phyloP scores from a whole-genome alignment of 2,888 invertebrate genomes.

The Cantharis rustica region DNA sequence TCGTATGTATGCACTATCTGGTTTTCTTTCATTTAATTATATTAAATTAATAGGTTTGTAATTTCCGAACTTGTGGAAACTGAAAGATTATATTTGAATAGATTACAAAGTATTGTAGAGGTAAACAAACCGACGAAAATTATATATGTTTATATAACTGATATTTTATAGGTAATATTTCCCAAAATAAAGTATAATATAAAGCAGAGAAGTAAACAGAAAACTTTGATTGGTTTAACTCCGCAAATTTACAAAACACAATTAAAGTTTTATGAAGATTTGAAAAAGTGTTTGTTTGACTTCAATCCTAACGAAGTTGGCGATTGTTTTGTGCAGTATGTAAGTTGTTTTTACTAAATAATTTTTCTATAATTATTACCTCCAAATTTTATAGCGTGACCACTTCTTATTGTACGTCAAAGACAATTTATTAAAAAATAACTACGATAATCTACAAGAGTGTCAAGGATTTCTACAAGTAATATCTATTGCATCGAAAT shows the following conservation, averaged over 20 bases:
- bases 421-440: constrained; percentile 12
- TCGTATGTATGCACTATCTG: not conserved
- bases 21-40: not conserved
- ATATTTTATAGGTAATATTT: constrained; percentile 2
- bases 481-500: not conserved
- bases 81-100: constrained; percentile 4
- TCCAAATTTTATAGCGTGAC: not conserved
- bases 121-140: not conserved
- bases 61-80: constrained; percentile 12
- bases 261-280: constrained; percentile 4
- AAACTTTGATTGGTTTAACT: not conserved
- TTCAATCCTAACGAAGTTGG: constrained; percentile 14
- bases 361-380: not conserved
- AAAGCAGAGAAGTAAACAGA: not conserved
- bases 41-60: not conserved
- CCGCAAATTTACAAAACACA: constrained; percentile 4
- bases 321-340: constrained; percentile 14
- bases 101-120: not conserved
- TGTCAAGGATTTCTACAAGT: constrained; percentile 7
- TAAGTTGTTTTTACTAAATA: not conserved
- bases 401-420: constrained; percentile 9
- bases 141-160: not conserved
- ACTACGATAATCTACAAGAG: constrained; percentile 4
- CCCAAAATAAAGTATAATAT: not conserved
- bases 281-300: constrained; percentile 9